A percentile compares a stretch with the other conserved stretches of the same genome.
phyloP scores from a whole-genome alignment of 2,888 invertebrate genomes.

The Mythimna ferrago region DNA sequence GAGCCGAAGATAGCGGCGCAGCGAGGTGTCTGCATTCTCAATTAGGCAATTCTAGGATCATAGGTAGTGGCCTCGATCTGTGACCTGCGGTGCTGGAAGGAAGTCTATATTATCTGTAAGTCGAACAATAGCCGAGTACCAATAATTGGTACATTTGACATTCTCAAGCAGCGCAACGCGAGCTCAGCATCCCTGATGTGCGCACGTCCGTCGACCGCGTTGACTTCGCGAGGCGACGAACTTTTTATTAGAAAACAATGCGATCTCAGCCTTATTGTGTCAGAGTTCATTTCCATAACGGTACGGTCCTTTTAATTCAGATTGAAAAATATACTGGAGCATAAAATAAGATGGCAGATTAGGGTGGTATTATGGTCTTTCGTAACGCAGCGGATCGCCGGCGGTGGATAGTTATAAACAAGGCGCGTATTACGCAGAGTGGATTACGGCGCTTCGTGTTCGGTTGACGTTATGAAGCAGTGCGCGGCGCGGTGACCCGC shows the following conservation, averaged over 20 bases:
- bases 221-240: constrained; percentile 31
- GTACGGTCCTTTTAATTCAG: constrained; percentile 19
- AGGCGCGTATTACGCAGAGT: constrained; percentile 25
- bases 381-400: background rate
- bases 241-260: constrained; percentile 41
- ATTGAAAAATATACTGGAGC: constrained; percentile 28
- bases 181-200: constrained; percentile 29
- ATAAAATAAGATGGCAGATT: constrained; percentile 34
- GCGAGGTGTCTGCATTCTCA: constrained; percentile 68
- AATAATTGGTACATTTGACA: constrained; percentile 71
- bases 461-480: background rate
- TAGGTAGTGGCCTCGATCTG: constrained; percentile 46
- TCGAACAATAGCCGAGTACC: constrained; percentile 54
- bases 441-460: constrained; percentile 36
- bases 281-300: constrained; percentile 22
- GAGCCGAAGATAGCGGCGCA: constrained; percentile 31
- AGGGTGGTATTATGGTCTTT: constrained; percentile 2
- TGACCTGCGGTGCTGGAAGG: constrained; percentile 62
- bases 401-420: constrained; percentile 40
- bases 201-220: constrained; percentile 28
- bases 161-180: constrained; percentile 36
- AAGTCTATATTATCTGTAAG: constrained; percentile 56
- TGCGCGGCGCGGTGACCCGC: constrained; percentile 8
- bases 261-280: constrained; percentile 13
- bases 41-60: constrained; percentile 69